Evolutionary conservation across 2,888 invertebrate species (phyloP), one percentile per base, ranked within the genome.

Genomic region (Drosophila greeni): DNA sequence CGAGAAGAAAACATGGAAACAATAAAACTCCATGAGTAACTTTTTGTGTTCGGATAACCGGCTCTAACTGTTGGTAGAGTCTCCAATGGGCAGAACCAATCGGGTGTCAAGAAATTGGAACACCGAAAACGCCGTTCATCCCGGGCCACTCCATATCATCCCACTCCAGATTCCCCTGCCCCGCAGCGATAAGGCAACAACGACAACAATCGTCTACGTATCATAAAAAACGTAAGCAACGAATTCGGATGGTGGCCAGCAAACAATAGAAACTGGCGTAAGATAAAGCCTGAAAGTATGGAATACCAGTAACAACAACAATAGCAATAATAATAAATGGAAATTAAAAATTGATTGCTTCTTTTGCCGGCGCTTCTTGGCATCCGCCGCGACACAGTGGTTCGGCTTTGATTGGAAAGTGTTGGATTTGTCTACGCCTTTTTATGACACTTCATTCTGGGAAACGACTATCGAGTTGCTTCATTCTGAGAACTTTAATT

Each of bases 291-390:
- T 37, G 51, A 42, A 42, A 26, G 39, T 18, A 18, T 20, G 36
- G 37, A 49, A 23, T 12, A 40, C 29, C 34, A 59, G 49, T 40
- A 47, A 48, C 36, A 37, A 52, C 43, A 49, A 47, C 36, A 29
- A 40, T 62, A 64, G 68, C 58, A 76, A 71, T 53, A 58, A 71
- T 53, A 58, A 66, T 74, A 70, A 59, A 73, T 61, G 58, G 62
- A 75, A 73, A 74, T 72, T 75, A 70, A 69, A 60, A 71, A 80
- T 79, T 79, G 77, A 82, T 79, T 79, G 80, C 79, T 76, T 78
- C 74, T 65, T 68, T 70, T 62, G 49, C 74, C 64, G 82, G 72
- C 77, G 81, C 79, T 58, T 49, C 43, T 39, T 61, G 78, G 53
- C 78, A 72, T 61, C 61, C 68, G 75, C 39, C 61, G 43, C 49